phyloP scores from a whole-genome alignment of 2,888 invertebrate species.

The Drosophila infuscata region DNA sequence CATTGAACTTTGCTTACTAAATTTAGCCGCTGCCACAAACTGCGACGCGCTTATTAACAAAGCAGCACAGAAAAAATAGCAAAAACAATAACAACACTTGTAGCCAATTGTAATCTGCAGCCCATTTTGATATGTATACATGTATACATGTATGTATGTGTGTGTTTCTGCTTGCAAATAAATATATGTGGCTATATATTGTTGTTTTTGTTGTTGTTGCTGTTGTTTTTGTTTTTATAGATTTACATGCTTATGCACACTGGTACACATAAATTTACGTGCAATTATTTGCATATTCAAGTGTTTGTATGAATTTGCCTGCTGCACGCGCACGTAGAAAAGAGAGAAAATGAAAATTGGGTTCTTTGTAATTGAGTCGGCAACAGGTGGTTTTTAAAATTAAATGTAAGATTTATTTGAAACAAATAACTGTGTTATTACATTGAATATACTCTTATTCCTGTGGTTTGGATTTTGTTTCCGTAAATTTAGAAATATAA shows the following conservation, averaged over 20 bases:
- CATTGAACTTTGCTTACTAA: slow-evolving; percentile 70
- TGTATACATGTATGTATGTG: neutral
- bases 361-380: slow-evolving; percentile 22
- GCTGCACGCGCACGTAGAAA: slow-evolving; percentile 35
- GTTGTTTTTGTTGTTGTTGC: neutral
- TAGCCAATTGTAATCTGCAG: slow-evolving; percentile 52
- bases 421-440: slow-evolving; percentile 85
- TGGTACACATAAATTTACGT: slow-evolving; percentile 62
- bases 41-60: slow-evolving; percentile 70
- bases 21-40: slow-evolving; percentile 64
- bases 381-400: slow-evolving; percentile 65
- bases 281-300: slow-evolving; percentile 61
- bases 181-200: slow-evolving; percentile 36
- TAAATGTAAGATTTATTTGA: slow-evolving; percentile 85
- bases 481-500: slow-evolving; percentile 72
- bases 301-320: slow-evolving; percentile 33
- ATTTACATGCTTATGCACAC: slow-evolving; percentile 23
- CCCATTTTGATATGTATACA: slow-evolving; percentile 5
- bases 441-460: slow-evolving; percentile 75
- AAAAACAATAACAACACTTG: slow-evolving; percentile 20
- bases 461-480: slow-evolving; percentile 67
- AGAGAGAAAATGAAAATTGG: neutral
- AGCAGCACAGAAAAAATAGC: slow-evolving; percentile 31
- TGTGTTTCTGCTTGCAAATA: slow-evolving; percentile 34
- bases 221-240: slow-evolving; percentile 16